These are phyloP conservation scores for Platichthys stellatus DNA, from an alignment of 2,113 vertebrate species.

Conservation along the genomic window DNA sequence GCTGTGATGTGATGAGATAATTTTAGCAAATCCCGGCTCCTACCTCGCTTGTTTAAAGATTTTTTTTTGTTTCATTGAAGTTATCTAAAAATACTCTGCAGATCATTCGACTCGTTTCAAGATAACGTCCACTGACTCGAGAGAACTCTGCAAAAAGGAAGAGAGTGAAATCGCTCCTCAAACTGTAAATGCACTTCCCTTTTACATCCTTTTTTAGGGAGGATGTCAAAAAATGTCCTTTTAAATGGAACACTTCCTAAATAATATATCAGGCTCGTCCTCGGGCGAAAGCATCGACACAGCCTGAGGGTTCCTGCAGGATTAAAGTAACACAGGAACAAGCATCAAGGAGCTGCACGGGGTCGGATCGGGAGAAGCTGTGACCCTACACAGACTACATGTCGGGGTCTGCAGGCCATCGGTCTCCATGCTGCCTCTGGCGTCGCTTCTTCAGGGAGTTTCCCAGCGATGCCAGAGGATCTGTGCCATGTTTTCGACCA, in stretches of 20 bases:
- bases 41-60: background rate
- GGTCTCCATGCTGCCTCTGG: conserved; percentile 16
- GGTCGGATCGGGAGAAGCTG: background rate
- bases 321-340: conserved; percentile 32
- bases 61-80: conserved; percentile 11
- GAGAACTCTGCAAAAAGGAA: background rate
- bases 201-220: background rate
- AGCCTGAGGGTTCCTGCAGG: conserved; percentile 16
- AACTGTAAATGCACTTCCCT: background rate
- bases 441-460: conserved; percentile 6
- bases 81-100: conserved; percentile 28
- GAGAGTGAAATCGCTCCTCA: conserved; percentile 6
- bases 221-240: conserved; percentile 19
- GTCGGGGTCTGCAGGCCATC: conserved; percentile 19
- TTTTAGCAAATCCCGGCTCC: conserved; percentile 17
- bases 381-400: background rate
- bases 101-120: conserved; percentile 3
- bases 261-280: conserved; percentile 18
- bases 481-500: conserved; percentile 21
- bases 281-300: background rate
- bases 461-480: conserved; percentile 27
- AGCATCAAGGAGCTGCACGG: conserved; percentile 10
- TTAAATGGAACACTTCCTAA: conserved; percentile 19
- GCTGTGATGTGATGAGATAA: conserved; percentile 17
- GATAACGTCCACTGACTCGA: conserved; percentile 25